Conservation (phyloP, 2,888 invertebrate genomes). For the Merodon equestris region DNA sequence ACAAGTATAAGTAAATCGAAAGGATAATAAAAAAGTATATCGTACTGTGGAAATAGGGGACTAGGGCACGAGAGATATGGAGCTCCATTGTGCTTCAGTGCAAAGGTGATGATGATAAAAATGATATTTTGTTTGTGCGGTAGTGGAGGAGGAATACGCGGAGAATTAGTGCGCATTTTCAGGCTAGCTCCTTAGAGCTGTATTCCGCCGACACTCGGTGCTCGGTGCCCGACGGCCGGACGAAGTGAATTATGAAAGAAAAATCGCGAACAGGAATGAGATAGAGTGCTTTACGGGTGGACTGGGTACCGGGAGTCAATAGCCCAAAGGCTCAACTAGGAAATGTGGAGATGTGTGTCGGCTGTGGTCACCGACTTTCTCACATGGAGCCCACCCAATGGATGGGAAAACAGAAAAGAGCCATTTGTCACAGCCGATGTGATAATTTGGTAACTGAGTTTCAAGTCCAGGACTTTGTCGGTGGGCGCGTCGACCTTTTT, state of each 20-base stretch:
- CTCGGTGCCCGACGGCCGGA: slow-evolving; percentile 35
- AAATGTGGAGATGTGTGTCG: too few species aligned
- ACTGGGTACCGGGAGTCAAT: too few species aligned
- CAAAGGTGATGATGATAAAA: slow-evolving; percentile 67
- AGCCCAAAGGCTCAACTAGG: too few species aligned
- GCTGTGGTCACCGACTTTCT: too few species aligned
- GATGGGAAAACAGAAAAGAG: slow-evolving; percentile 47
- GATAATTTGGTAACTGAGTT: slow-evolving; percentile 64
- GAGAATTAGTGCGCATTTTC: slow-evolving; percentile 61
- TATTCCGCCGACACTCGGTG: slow-evolving; percentile 24
- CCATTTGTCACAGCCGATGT: slow-evolving; percentile 67
- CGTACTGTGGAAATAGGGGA: slow-evolving; percentile 47
- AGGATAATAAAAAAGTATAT: slow-evolving; percentile 56
- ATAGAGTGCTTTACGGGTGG: neutral
- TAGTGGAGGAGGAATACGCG: slow-evolving; percentile 58
- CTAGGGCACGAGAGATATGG: neutral
- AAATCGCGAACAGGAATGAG: slow-evolving; percentile 14
- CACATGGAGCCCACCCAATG: too few species aligned
- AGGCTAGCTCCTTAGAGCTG: slow-evolving; percentile 49
- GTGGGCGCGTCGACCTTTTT: slow-evolving; percentile 20
- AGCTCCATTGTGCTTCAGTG: slow-evolving; percentile 57
- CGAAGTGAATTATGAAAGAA: slow-evolving; percentile 54
- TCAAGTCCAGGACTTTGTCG: neutral
- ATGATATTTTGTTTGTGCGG: slow-evolving; percentile 58
- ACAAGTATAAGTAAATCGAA: slow-evolving; percentile 38